phyloP scores from a whole-genome alignment of 2,113 vertebrate genomes.

The Egretta garzetta region DNA sequence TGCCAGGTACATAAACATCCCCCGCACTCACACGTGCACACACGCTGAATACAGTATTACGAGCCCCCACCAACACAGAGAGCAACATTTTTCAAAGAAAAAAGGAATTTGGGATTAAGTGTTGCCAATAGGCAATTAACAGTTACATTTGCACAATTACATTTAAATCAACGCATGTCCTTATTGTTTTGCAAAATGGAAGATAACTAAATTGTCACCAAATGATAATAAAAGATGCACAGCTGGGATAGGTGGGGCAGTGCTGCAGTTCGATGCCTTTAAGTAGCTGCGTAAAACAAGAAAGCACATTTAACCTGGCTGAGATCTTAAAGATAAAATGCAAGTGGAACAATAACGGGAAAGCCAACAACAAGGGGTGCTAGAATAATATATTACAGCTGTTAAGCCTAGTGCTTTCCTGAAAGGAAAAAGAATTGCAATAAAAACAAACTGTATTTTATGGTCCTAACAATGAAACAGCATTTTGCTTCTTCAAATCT shows the following conservation, averaged over 20 bases:
- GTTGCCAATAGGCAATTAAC: background rate
- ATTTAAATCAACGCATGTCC: background rate
- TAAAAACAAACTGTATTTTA: constrained; percentile 78
- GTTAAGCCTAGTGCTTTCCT: constrained; percentile 78
- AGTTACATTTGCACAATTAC: background rate
- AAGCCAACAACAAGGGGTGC: constrained; percentile 73
- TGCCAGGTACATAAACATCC: constrained; percentile 40
- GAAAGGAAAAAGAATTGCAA: constrained; percentile 77
- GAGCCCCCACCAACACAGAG: background rate
- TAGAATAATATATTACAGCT: constrained; percentile 74
- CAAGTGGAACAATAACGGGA: constrained; percentile 82
- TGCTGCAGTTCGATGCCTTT: background rate
- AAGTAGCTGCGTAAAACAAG: constrained; percentile 48
- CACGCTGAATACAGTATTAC: background rate
- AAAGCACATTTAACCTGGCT: constrained; percentile 51
- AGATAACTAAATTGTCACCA: background rate
- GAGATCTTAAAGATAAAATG: constrained; percentile 69
- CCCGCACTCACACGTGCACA: background rate
- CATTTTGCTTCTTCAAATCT: constrained; percentile 64
- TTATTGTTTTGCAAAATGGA: background rate
- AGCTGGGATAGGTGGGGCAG: background rate
- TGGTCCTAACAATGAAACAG: constrained; percentile 70
- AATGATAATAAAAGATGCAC: background rate
- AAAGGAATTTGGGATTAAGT: background rate
- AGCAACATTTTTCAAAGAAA: background rate